Conservation (phyloP, 2,888 invertebrate species). For the Ditula angustiorana region DNA sequence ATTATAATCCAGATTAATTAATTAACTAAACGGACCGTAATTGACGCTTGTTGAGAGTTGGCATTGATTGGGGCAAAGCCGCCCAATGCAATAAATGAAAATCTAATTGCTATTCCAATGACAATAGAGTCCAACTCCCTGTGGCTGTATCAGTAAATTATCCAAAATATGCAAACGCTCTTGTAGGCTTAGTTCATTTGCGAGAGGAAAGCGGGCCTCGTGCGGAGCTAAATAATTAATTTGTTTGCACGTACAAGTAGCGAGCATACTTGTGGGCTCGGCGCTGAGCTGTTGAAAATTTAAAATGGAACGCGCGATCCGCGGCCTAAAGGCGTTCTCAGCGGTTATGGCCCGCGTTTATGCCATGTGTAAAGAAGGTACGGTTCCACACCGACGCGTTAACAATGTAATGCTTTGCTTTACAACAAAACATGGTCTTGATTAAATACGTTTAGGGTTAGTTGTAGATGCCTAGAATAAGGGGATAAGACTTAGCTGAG, state of each 20-base stretch:
- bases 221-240: conserved; percentile 71
- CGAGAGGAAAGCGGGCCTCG: conserved; percentile 52
- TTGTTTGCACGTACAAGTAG: conserved; percentile 69
- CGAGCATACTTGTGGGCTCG: conserved; percentile 54
- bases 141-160: conserved; percentile 18
- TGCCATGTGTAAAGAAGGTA: conserved; percentile 45
- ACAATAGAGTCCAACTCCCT: conserved; percentile 8
- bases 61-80: conserved; percentile 19
- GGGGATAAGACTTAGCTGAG: too few species aligned
- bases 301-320: conserved; percentile 61
- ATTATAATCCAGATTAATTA: conserved; percentile 4
- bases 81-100: neutral
- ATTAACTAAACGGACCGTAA: conserved; percentile 12
- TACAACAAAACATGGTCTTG: neutral
- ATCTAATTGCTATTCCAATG: conserved; percentile 1
- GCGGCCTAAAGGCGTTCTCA: conserved; percentile 55
- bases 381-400: conserved; percentile 28
- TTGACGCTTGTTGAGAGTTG: conserved; percentile 19
- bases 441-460: neutral
- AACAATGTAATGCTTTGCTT: neutral
- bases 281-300: conserved; percentile 65
- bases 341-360: conserved; percentile 57
- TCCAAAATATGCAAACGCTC: conserved; percentile 55
- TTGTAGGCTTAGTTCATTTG: conserved; percentile 56
- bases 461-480: too few species aligned